A percentile compares a stretch with the other conserved stretches of the same genome.
phyloP scores from a whole-genome alignment of 2,113 vertebrate genomes.

The Onychostruthus taczanowskii region DNA sequence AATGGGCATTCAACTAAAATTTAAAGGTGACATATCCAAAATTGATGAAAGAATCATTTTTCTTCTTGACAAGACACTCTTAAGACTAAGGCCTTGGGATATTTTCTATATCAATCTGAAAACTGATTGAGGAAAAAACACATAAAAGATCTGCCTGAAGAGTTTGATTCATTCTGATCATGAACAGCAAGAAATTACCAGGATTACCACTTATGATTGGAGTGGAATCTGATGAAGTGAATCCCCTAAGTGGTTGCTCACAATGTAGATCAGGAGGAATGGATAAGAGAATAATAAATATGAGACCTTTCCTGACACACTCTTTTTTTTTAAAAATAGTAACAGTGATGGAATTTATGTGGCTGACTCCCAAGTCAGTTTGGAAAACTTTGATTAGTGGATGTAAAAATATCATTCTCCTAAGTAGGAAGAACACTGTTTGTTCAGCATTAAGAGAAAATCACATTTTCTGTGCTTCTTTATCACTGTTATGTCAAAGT shows the following conservation, averaged over 20 bases:
- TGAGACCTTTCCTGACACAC: fast-evolving
- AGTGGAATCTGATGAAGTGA: neutral
- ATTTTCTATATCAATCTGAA: neutral
- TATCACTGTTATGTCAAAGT: neutral
- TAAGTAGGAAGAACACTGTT: neutral
- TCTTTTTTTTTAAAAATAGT: neutral
- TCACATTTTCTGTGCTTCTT: neutral
- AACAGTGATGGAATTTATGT: neutral
- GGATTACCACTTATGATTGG: neutral
- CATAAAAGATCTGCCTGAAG: neutral
- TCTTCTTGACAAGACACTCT: neutral
- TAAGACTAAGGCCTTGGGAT: neutral
- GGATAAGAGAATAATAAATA: neutral
- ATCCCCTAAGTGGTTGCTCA: neutral
- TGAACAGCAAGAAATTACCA: neutral
- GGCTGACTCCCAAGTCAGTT: neutral
- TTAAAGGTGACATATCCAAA: neutral
- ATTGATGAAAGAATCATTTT: neutral
- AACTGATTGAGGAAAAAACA: neutral
- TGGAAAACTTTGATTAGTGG: neutral
- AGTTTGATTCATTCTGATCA: neutral
- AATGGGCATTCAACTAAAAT: neutral
- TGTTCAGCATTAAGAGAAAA: neutral
- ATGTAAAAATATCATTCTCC: neutral
- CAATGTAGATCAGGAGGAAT: neutral